Base-by-base conservation (phyloP, 2,113 vertebrate species). In the Pluvialis apricaria region DNA sequence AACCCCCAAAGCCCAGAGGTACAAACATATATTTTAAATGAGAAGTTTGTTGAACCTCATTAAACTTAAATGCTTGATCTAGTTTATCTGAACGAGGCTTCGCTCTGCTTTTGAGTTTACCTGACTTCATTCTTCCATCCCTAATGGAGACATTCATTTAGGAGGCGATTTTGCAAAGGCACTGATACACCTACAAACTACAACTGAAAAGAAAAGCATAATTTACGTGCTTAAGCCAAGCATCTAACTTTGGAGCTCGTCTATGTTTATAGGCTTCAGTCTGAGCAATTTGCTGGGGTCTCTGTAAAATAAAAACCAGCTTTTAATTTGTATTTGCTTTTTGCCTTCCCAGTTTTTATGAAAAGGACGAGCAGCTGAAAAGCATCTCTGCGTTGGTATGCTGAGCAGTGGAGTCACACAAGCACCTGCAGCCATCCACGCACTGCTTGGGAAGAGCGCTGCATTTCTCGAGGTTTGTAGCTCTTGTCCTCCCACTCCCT, bases 31-130 rank as follows among this genome's bases (percentile, higher is more conserved):
- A 93, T 97, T 97, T 96, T 92, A 97, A 95, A 91, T 44, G 62
- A 92, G 96, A 89, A 96, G 83, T 95, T 91, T 96, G 94, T 92
- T 97, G 94, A 95, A 97, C 92, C 96, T 97, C 96, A 96, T 97
- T 97, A 92, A 87, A 97, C 86, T 89, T 89, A 94, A 95, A 96
- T 82, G 86, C 79, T 82, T 18, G 3, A 95, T 96, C 82, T 62
- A 66, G 75, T 90, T 94, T 92, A 87, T 77, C 12, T 6, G 81
- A 84, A 54, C 0, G 2, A 95, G 73, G 52, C 52, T 94, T 82
- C 44, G 2, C 44, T 92, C 78, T 66, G 84, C 91, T 66, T 89
- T 85, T 64, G 65, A 70, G 82, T 92, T 91, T 92, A 94, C 77
- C 89, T 94, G 86, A 29, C 82, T 94, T 76, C 45, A 47, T 72